phyloP scores from a whole-genome alignment of 2,797 vertebrate species.

The Melanogrammus aeglefinus region DNA sequence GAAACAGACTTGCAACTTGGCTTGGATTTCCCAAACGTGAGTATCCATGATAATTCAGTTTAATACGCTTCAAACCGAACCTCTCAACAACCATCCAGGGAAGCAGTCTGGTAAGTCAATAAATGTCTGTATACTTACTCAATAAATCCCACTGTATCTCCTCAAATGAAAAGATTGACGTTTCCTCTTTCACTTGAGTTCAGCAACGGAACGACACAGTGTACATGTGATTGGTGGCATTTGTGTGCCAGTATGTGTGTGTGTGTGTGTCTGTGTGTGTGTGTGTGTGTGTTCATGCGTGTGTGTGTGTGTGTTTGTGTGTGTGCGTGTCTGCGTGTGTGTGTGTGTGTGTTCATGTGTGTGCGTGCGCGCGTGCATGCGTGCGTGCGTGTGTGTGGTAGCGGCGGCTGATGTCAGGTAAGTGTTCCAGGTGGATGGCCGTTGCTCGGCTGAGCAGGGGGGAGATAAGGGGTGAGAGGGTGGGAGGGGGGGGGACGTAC shows the following conservation, averaged over 20 bases:
- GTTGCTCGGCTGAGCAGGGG: conserved; percentile 31
- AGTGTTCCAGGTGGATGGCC: conserved; percentile 63
- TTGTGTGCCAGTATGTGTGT: neutral
- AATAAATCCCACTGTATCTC: neutral
- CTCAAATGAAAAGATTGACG: neutral
- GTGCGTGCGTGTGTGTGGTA: conserved; percentile 1
- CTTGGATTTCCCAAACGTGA: neutral
- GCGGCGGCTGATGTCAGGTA: conserved; percentile 50
- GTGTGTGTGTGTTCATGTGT: too few species aligned
- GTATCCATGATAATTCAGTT: neutral
- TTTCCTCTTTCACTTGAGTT: neutral
- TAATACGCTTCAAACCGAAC: neutral
- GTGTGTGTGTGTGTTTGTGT: neutral
- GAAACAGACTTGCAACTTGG: neutral
- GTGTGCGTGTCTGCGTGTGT: neutral
- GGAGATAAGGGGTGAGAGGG: conserved; percentile 27
- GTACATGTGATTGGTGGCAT: neutral
- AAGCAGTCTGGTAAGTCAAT: neutral
- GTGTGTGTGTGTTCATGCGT: neutral
- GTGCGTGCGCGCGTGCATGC: neutral
- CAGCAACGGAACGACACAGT: neutral
- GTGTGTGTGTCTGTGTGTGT: neutral
- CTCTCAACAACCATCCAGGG: neutral
- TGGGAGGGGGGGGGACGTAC: conserved; percentile 9
- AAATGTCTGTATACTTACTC: neutral